A percentile compares a stretch with the other conserved stretches of the same genome.
Evolutionary conservation across 1,140 invertebrate genomes (phyloP).

Genomic region (Papilio xuthus): DNA sequence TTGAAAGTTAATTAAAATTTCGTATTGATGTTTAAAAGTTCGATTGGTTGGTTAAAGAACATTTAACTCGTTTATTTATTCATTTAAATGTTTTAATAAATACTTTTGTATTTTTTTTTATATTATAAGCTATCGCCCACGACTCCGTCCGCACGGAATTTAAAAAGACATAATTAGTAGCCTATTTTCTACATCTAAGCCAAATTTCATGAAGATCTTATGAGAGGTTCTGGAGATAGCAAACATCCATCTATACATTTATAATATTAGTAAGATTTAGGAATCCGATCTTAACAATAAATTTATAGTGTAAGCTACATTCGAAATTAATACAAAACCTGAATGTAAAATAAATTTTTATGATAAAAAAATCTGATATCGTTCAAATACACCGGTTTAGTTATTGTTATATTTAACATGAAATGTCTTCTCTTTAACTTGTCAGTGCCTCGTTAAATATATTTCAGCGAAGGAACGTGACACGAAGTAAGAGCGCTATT

Average conservation of each 20-base stretch:
- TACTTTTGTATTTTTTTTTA: too few relatives aligned
- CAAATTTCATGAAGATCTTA: too few relatives aligned
- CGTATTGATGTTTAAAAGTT: slow-evolving; percentile 16
- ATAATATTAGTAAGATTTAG: too few relatives aligned
- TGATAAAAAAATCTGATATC: background rate
- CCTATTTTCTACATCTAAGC: too few relatives aligned
- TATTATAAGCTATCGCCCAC: too few relatives aligned
- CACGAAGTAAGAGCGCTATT: slow-evolving; percentile 24
- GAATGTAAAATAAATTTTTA: background rate
- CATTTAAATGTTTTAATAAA: background rate
- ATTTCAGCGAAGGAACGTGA: slow-evolving; percentile 22
- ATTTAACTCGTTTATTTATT: slow-evolving; percentile 6
- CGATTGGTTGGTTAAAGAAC: slow-evolving; percentile 12
- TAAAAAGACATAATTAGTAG: too few relatives aligned
- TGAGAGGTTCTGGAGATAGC: too few relatives aligned
- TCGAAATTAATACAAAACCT: background rate
- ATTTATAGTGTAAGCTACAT: background rate
- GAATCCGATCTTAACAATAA: background rate
- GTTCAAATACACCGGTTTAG: background rate
- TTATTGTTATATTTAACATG: slow-evolving; percentile 20
- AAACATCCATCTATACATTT: too few relatives aligned
- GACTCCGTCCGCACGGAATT: too few relatives aligned
- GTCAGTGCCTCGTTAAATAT: slow-evolving; percentile 26
- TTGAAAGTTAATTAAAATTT: slow-evolving; percentile 25
- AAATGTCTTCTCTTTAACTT: slow-evolving; percentile 17